These are phyloP conservation scores for Heterotilapia buettikoferi DNA, from an alignment of 2,113 vertebrate genomes.

Conservation along the genomic window DNA sequence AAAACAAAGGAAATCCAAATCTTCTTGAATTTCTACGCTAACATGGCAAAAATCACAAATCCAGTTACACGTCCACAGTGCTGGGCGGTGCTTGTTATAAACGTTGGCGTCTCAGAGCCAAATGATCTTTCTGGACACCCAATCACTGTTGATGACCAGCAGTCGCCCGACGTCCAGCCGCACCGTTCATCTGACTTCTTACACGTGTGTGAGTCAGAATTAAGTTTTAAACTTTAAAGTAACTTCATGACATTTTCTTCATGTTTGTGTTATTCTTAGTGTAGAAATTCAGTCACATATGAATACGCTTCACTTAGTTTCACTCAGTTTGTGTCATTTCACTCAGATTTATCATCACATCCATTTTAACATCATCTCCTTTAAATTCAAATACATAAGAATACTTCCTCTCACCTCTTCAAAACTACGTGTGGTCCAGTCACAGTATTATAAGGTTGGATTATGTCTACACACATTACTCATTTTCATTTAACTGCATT, in stretches of 20 bases:
- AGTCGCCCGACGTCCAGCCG: not conserved
- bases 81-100: fast-evolving
- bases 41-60: not conserved
- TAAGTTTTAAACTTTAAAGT: not conserved
- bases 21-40: not conserved
- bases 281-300: not conserved
- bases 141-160: not conserved
- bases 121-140: not conserved
- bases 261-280: not conserved
- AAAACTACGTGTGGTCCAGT: no score
- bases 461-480: no score
- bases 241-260: not conserved
- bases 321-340: not conserved
- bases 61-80: not conserved
- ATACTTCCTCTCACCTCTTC: not conserved
- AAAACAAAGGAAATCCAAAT: not conserved
- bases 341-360: not conserved
- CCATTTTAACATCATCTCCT: not conserved
- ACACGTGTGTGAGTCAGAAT: not conserved
- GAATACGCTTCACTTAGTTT: not conserved
- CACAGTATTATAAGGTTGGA: no score
- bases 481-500: no score
- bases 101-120: not conserved
- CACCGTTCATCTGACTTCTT: not conserved
- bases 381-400: fast-evolving